These are phyloP conservation scores for Bombus consobrinus DNA, from an alignment of 1,140 invertebrate species.

Conservation along the genomic window DNA sequence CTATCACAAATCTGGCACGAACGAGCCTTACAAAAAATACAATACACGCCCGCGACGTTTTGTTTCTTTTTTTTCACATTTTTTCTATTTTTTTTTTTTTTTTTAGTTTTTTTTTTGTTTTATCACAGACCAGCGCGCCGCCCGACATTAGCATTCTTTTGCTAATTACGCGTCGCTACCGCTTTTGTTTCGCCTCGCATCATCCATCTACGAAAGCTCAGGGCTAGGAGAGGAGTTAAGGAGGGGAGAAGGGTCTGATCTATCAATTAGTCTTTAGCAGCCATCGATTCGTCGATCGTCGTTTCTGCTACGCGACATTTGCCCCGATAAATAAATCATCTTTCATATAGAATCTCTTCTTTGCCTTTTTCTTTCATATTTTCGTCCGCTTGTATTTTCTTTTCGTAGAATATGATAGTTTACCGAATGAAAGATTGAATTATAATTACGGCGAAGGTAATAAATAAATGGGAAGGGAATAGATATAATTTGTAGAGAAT, in stretches of 20 bases:
- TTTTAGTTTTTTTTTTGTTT: constrained; percentile 34
- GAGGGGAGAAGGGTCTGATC: constrained; percentile 9
- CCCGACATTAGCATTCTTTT: constrained; percentile 25
- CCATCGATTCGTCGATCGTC: constrained; percentile 14
- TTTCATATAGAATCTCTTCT: neutral
- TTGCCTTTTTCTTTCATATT: neutral
- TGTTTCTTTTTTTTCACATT: constrained; percentile 42
- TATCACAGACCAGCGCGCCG: constrained; percentile 65
- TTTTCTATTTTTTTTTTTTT: constrained; percentile 26
- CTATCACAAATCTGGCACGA: constrained; percentile 82
- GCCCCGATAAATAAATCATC: neutral
- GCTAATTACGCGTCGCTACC: constrained; percentile 53
- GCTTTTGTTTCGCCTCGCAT: constrained; percentile 28
- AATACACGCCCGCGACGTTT: constrained; percentile 79
- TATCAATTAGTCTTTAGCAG: neutral
- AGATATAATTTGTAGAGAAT: neutral
- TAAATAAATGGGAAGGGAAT: neutral
- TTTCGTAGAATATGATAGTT: neutral
- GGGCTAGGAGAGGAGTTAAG: constrained; percentile 17
- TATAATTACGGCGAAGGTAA: neutral
- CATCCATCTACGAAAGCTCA: constrained; percentile 41
- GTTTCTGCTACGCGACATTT: neutral
- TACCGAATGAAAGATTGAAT: neutral
- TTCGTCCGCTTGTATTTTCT: neutral
- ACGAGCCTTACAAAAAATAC: constrained; percentile 82